Evolutionary conservation across 2,888 invertebrate species (phyloP), one percentile per base, ranked within the genome.

Genomic region (Trissonchulus latispiculum): DNA sequence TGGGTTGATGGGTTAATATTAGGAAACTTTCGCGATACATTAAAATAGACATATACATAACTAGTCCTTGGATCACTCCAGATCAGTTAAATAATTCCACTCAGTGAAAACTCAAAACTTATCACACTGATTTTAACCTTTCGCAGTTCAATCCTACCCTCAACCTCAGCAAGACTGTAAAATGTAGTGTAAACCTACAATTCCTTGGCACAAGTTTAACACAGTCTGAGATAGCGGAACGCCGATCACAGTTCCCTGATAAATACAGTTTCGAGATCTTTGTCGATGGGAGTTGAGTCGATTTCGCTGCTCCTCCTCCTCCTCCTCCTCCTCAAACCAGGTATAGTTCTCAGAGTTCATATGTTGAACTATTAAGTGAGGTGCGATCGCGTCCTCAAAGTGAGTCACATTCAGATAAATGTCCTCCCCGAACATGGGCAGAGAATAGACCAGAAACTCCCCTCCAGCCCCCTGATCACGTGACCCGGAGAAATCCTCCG

Each of bases 161-260:
- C 15, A n/a, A 15, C 15, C n/a, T 59, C n/a, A 15, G 15, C 59
- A 59, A 59, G 59, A 59, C 15, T 68, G 32, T 15, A 28, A 28
- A 15, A 64, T 18, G 64, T 15, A 64, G 64, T 64, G 18, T 23
- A 29, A 15, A 68, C 68, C 33, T 35, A 68, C 68, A 31, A 68
- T 32, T 68, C 68, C 68, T 18, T 68, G 68, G 68, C 68, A 68
- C 23, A 68, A 35, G 28, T 68, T 68, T 31, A 68, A 18, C 3
- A 68, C 23, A 35, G 68, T 62, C 3, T 29, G 29, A 48, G 48
- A 48, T 8, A 48, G 48, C 48, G 48, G 48, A 48, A 15, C 8
- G 48, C 48, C 48, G 48, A 48, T 48, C 48, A 48, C 48, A 48
- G 48, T 48, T 48, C 48, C 48, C 48, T 48, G 48, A 48, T 48